Evolutionary conservation across 1,140 invertebrate species (phyloP).

Genomic region (Drosophila santomea): DNA sequence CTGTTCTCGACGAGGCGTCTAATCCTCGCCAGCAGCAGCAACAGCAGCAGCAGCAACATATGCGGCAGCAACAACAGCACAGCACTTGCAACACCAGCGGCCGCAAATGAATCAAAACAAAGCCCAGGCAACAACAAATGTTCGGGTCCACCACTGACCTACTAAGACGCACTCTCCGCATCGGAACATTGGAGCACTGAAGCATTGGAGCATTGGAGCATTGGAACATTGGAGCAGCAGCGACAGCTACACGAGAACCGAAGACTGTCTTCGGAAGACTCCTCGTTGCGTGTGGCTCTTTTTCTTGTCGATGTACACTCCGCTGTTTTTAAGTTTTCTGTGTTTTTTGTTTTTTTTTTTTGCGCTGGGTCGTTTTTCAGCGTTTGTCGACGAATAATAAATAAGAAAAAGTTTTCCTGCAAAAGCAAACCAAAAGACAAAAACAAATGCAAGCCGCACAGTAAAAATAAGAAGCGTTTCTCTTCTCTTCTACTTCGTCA

Average conservation of each 20-base stretch:
- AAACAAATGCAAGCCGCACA: slow-evolving; percentile 31
- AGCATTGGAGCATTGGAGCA: not conserved
- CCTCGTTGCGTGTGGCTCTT: slow-evolving; percentile 71
- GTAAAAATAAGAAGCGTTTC: slow-evolving; percentile 72
- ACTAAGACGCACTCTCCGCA: slow-evolving; percentile 67
- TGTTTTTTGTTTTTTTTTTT: slow-evolving; percentile 30
- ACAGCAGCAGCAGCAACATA: too few species aligned
- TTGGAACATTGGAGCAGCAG: not conserved
- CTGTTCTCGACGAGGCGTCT: slow-evolving; percentile 28
- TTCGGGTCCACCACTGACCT: slow-evolving; percentile 81
- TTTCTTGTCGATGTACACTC: slow-evolving; percentile 42
- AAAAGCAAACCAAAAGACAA: slow-evolving; percentile 58
- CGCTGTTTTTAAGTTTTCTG: slow-evolving; percentile 25
- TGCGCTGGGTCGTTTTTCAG: slow-evolving; percentile 69
- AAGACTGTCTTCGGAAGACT: slow-evolving; percentile 22
- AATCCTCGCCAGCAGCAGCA: slow-evolving; percentile 29
- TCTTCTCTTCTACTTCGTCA: slow-evolving; percentile 6
- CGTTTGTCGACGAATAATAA: slow-evolving; percentile 80
- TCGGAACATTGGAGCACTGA: not conserved
- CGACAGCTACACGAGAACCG: not conserved
- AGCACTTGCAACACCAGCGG: slow-evolving; percentile 25
- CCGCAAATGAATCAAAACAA: slow-evolving; percentile 67
- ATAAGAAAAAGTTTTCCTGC: slow-evolving; percentile 84
- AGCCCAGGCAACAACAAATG: slow-evolving; percentile 60
- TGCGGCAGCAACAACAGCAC: slow-evolving; percentile 6